Evolutionary conservation across 1,140 invertebrate species (phyloP), one percentile per base, ranked within the genome.

Genomic region (Melipona quadrifasciata): DNA sequence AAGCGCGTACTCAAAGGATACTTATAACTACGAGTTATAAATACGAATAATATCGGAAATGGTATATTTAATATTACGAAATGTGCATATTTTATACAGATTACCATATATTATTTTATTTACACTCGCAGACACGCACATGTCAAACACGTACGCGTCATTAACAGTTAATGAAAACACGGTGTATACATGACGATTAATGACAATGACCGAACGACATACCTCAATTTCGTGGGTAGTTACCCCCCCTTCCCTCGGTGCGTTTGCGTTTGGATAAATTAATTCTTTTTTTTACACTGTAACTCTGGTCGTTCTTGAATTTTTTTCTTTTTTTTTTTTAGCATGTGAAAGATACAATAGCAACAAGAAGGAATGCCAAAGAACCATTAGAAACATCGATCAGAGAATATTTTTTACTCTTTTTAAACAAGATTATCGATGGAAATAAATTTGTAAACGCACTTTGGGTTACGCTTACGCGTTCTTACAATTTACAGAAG

Each of bases 141-240:
- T 73, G 75, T 81, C 67, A 73, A 73, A 87, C 55, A 80, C 77
- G 84, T 47, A 80, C 75, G 81, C 65, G 82, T 74, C 78, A 75
- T 90, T 90, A 90, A 91, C 86, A 85, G 34, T 90, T 84, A 89
- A 89, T 86, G 77, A 87, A 84, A 53, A 87, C 72, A 86, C 85
- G 86, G 86, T 73, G 16, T 57, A 65, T 88, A 92, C 84, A 87
- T 80, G 72, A 91, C 83, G 71, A 87, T 90, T 87, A 92, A 74
- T 88, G 87, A 93, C 91, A 93, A 86, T 88, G 92, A 91, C 91
- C 93, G 92, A 94, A 93, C 91, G 91, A 94, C 90, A 94, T 95
- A 94, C 93, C 94, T 94, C 93, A 94, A 86, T 89, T 86, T 87
- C 72, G 86, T 90, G 84, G 90, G 81, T 90, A 91, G 90, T 93